Conservation (phyloP, 2,888 invertebrate species). For the Latrodectus hesperus region DNA sequence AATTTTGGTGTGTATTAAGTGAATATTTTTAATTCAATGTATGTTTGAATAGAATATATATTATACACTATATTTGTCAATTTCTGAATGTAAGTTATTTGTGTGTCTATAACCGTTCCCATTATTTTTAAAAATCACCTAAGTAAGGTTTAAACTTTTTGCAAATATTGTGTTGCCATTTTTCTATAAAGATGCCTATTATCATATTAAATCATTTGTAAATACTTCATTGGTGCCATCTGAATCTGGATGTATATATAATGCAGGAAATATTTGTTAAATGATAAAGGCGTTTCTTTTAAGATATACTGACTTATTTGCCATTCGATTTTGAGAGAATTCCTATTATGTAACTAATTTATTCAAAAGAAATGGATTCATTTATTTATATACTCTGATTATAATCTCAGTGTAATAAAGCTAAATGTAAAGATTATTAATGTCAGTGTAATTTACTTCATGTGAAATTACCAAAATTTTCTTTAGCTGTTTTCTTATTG, state of each 20-base stretch:
- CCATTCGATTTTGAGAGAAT: slow-evolving; percentile 1
- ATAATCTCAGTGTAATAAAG: neutral
- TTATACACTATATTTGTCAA: no score
- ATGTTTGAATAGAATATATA: no score
- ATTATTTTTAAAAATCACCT: no score
- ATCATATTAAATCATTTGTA: neutral
- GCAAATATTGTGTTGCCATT: neutral
- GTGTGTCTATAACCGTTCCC: no score
- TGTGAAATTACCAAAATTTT: neutral
- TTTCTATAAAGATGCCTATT: neutral
- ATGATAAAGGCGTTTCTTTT: neutral
- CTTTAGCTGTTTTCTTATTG: neutral
- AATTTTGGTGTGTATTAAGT: no score
- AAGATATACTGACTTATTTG: neutral
- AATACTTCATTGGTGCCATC: neutral
- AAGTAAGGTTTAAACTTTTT: neutral
- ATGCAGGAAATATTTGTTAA: neutral
- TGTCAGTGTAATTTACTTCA: neutral
- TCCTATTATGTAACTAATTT: neutral
- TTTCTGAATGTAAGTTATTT: no score
- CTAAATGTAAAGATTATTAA: neutral
- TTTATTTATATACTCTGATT: neutral
- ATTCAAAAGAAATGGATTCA: neutral
- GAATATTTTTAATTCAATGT: no score
- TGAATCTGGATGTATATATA: neutral